Percentiles rank a stretch among this genome's conserved stretches.
Conservation (phyloP, 2,113 vertebrate genomes). For the Turnix velox region DNA sequence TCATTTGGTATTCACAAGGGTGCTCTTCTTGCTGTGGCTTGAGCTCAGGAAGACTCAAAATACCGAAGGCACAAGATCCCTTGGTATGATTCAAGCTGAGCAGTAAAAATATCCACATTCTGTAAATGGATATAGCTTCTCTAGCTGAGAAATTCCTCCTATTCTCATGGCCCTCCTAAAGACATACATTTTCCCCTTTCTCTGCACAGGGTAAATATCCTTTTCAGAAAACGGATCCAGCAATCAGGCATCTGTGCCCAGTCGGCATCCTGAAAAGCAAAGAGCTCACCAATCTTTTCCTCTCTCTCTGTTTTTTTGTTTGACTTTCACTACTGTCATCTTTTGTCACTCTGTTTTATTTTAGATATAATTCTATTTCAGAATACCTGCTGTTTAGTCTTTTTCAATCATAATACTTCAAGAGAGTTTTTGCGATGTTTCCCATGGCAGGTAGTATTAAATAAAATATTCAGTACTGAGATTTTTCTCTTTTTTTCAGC, state of each 20-base stretch:
- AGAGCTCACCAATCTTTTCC: neutral
- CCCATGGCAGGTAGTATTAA: neutral
- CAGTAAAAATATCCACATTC: slow-evolving; percentile 35
- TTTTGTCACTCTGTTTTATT: slow-evolving; percentile 12
- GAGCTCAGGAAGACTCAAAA: neutral
- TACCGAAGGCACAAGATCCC: slow-evolving; percentile 4
- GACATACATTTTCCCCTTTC: neutral
- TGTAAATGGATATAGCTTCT: slow-evolving; percentile 9
- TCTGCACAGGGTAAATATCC: neutral
- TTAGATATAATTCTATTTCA: slow-evolving; percentile 3
- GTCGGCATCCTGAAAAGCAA: neutral
- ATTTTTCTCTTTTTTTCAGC: neutral
- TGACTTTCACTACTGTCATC: slow-evolving; percentile 17
- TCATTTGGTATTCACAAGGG: slow-evolving; percentile 4
- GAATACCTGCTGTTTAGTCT: neutral
- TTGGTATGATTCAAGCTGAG: slow-evolving; percentile 12
- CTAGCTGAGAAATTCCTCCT: neutral
- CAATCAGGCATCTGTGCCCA: neutral
- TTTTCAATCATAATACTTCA: neutral
- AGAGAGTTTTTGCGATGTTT: neutral
- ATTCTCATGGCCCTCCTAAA: neutral
- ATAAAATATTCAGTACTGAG: neutral
- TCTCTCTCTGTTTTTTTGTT: neutral
- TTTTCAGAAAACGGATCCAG: slow-evolving; percentile 14
- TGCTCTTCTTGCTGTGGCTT: neutral